Percentiles rank a stretch among this genome's conserved stretches.
These are phyloP conservation scores for Nasonia vitripennis DNA, from an alignment of 1,140 invertebrate genomes.

Conservation along the genomic window DNA sequence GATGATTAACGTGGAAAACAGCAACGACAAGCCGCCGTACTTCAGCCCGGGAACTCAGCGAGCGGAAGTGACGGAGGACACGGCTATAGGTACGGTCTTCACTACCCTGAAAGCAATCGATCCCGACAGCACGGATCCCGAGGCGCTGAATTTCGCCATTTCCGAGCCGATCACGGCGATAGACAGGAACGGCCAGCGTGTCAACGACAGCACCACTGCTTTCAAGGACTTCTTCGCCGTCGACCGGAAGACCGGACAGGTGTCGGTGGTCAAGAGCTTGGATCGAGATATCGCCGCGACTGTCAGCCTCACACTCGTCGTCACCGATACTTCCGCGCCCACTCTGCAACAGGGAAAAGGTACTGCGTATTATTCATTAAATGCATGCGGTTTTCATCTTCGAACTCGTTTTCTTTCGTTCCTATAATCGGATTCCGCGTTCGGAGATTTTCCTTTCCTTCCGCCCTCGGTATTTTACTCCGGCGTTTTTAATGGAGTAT, in stretches of 20 bases:
- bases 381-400: background rate
- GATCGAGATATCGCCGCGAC: conserved; percentile 84
- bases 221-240: conserved; percentile 84
- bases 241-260: conserved; percentile 81
- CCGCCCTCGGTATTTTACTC: no score
- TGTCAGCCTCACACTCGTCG: conserved; percentile 85
- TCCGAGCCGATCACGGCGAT: conserved; percentile 85
- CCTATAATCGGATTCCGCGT: no score
- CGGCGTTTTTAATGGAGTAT: no score
- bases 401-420: no score
- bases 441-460: no score
- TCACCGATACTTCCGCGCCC: conserved; percentile 87
- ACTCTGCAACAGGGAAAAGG: conserved; percentile 86
- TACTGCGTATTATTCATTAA: background rate
- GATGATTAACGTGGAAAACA: conserved; percentile 86
- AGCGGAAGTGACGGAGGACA: conserved; percentile 89
- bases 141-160: conserved; percentile 83
- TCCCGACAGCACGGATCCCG: conserved; percentile 84
- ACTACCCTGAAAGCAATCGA: conserved; percentile 86
- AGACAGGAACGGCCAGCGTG: conserved; percentile 87
- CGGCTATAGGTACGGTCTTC: conserved; percentile 82
- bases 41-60: conserved; percentile 89
- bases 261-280: conserved; percentile 81
- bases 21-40: conserved; percentile 92
- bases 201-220: conserved; percentile 70